phyloP scores from a whole-genome alignment of 2,113 vertebrate species.

The Microcebus ravelobensis region DNA sequence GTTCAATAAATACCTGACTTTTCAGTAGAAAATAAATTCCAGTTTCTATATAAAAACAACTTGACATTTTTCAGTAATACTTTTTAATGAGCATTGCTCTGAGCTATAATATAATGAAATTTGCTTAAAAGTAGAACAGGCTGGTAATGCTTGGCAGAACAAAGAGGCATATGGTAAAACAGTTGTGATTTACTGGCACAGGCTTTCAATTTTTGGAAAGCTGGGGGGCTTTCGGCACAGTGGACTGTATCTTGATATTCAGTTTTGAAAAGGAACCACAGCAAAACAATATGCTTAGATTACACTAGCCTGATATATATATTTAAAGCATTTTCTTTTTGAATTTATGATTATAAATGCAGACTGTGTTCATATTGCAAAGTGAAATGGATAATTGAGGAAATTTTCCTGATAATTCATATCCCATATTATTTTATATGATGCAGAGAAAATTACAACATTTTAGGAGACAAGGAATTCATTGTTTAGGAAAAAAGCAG shows the following conservation, averaged over 20 bases:
- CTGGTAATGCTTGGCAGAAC: constrained; percentile 93
- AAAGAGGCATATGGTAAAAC: constrained; percentile 94
- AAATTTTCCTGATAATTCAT: not conserved
- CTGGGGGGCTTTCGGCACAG: constrained; percentile 85
- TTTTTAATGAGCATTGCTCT: constrained; percentile 94
- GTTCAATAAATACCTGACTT: constrained; percentile 81
- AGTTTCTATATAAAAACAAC: constrained; percentile 86
- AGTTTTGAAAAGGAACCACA: constrained; percentile 73
- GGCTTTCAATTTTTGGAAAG: constrained; percentile 86
- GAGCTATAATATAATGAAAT: constrained; percentile 95
- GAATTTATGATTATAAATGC: constrained; percentile 4
- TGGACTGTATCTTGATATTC: constrained; percentile 85
- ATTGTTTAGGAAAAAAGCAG: not conserved
- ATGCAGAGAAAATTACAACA: not conserved
- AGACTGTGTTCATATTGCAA: not conserved
- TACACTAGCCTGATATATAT: constrained; percentile 17
- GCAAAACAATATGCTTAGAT: constrained; percentile 52
- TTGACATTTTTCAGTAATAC: constrained; percentile 92
- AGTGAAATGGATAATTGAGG: not conserved
- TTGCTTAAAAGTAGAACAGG: constrained; percentile 93
- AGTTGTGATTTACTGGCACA: constrained; percentile 93
- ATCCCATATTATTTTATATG: not conserved
- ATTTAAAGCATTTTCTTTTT: constrained; percentile 47
- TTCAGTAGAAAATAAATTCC: constrained; percentile 82
- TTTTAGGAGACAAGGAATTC: not conserved